These are phyloP conservation scores for Phaenicophaeus curvirostris DNA, from an alignment of 2,797 vertebrate species.

Conservation along the genomic window DNA sequence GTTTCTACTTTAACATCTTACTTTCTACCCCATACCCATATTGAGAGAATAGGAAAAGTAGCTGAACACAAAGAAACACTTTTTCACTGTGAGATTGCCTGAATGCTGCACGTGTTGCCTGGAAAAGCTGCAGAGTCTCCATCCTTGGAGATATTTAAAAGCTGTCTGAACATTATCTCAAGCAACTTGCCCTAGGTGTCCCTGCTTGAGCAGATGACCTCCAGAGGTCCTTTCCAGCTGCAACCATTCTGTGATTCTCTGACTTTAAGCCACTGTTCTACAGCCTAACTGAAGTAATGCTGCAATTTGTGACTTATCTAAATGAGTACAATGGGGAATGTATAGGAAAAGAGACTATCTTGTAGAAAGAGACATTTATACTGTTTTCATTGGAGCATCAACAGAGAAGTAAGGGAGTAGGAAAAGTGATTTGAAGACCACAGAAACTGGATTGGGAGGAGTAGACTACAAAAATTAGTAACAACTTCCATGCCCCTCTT, in stretches of 20 bases:
- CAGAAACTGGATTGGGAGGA: neutral
- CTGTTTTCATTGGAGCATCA: neutral
- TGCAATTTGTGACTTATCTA: neutral
- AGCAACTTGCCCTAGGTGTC: neutral
- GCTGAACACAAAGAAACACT: neutral
- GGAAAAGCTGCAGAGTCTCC: neutral
- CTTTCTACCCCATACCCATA: neutral
- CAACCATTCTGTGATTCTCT: neutral
- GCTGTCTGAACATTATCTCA: neutral
- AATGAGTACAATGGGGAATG: neutral
- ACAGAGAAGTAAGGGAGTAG: neutral
- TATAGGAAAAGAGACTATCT: neutral
- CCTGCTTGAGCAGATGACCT: neutral
- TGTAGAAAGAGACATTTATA: neutral
- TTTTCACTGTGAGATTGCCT: neutral
- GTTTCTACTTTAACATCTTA: neutral
- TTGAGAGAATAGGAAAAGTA: neutral
- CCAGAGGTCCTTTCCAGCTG: neutral
- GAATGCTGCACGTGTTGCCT: neutral
- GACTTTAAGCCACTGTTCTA: neutral
- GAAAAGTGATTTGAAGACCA: neutral
- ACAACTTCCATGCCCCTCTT: neutral
- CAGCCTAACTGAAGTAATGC: neutral
- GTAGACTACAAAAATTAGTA: neutral
- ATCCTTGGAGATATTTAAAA: neutral